Percentiles rank a stretch among this genome's conserved stretches.
Conservation (phyloP, 2,113 vertebrate genomes). For the Glaucidium brasilianum region DNA sequence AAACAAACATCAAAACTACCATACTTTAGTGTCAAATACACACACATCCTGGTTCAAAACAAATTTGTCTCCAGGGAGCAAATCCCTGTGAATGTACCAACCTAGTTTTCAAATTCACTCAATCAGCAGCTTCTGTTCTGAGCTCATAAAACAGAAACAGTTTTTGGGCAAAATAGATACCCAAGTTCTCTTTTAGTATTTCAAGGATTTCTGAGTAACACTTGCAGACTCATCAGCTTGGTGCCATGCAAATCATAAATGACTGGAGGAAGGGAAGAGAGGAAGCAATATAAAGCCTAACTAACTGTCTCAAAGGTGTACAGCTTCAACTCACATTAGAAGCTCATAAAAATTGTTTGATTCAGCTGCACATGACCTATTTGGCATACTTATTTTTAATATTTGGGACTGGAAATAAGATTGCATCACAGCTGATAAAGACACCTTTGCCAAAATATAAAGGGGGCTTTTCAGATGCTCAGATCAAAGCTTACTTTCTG, state of each 20-base stretch:
- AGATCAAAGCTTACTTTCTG: background rate
- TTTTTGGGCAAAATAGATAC: background rate
- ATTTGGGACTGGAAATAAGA: background rate
- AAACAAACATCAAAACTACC: background rate
- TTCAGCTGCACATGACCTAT: background rate
- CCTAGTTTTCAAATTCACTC: constrained; percentile 5
- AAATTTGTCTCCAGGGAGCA: background rate
- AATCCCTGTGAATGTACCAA: background rate
- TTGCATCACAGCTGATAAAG: background rate
- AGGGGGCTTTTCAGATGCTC: background rate
- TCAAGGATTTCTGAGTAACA: background rate
- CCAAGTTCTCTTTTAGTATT: background rate
- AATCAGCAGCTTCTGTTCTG: background rate
- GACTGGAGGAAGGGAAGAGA: background rate
- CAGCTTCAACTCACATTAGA: background rate
- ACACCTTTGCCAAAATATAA: background rate
- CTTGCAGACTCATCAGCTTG: background rate
- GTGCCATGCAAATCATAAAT: background rate
- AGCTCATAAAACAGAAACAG: background rate
- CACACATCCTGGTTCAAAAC: background rate
- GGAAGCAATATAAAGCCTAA: background rate
- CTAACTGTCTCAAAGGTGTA: background rate
- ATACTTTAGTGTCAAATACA: background rate
- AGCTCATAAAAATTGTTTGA: background rate
- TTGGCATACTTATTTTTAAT: background rate